Evolutionary conservation across 2,888 invertebrate genomes (phyloP).

Genomic region (Noctuana brunneofusca): DNA sequence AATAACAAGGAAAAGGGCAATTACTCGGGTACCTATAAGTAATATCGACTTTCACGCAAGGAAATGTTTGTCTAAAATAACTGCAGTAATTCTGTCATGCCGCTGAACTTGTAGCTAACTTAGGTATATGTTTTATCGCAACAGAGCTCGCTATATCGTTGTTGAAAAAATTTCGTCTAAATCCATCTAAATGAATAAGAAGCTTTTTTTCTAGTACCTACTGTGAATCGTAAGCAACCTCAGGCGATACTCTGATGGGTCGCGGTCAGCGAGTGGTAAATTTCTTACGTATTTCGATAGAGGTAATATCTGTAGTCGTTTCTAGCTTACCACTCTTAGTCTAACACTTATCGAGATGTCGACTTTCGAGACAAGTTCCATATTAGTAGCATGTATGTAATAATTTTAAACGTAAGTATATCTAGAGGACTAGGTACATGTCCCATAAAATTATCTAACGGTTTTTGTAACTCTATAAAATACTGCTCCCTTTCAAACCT

Average conservation of each 20-base stretch:
- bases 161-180: not conserved
- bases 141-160: not conserved
- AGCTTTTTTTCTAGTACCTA: too few relatives aligned
- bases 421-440: conserved; percentile 7
- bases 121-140: not conserved
- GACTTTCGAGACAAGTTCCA: conserved; percentile 33
- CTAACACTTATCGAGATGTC: not conserved
- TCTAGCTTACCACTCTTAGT: not conserved
- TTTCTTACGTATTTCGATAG: too few relatives aligned
- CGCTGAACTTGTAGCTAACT: not conserved
- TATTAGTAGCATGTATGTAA: conserved; percentile 32
- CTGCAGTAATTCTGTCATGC: conserved; percentile 8
- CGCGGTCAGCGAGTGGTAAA: too few relatives aligned
- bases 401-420: conserved; percentile 21
- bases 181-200: too few relatives aligned
- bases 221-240: too few relatives aligned
- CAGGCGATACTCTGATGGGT: too few relatives aligned
- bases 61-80: conserved; percentile 35
- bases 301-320: too few relatives aligned
- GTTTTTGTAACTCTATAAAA: not conserved
- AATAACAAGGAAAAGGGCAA: conserved; percentile 14
- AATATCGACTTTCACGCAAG: conserved; percentile 35
- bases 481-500: not conserved
- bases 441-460: conserved; percentile 5
- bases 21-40: conserved; percentile 26